Evolutionary conservation across 2,113 vertebrate genomes (phyloP).

Genomic region (Jacana jacana): DNA sequence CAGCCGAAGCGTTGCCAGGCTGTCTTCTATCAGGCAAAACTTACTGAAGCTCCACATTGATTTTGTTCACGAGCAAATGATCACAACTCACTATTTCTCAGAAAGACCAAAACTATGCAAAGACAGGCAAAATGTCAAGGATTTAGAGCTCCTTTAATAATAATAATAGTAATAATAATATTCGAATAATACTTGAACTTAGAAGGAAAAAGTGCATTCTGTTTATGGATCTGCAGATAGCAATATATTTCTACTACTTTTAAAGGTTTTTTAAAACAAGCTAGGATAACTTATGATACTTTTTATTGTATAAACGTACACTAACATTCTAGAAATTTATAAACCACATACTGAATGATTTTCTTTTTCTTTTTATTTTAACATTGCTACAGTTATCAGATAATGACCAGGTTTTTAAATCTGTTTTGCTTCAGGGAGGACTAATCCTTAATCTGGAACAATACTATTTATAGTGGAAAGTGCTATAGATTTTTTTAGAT

Average conservation of each 20-base stretch:
- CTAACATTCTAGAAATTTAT: constrained; percentile 51
- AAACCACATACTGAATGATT: constrained; percentile 55
- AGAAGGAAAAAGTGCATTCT: constrained; percentile 43
- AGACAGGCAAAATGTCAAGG: constrained; percentile 9
- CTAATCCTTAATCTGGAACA: constrained; percentile 53
- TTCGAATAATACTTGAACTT: constrained; percentile 70
- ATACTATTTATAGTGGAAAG: constrained; percentile 45
- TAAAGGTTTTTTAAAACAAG: constrained; percentile 55
- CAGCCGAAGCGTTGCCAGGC: background rate
- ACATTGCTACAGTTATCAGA: constrained; percentile 25
- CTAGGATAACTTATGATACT: constrained; percentile 49
- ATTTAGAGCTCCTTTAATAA: constrained; percentile 31
- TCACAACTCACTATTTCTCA: background rate
- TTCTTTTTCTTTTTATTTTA: constrained; percentile 54
- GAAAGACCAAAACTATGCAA: background rate
- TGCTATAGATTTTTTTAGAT: constrained; percentile 46
- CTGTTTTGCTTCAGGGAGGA: constrained; percentile 66
- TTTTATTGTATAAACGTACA: constrained; percentile 48
- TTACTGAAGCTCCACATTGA: background rate
- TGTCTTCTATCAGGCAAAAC: background rate
- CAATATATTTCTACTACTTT: constrained; percentile 51
- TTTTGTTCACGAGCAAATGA: background rate
- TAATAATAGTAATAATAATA: constrained; percentile 54
- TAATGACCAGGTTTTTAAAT: constrained; percentile 20
- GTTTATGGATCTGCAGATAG: constrained; percentile 56